Evolutionary conservation across 2,888 invertebrate genomes (phyloP), one percentile per base, ranked within the genome.

Genomic region (Torymus texanus): DNA sequence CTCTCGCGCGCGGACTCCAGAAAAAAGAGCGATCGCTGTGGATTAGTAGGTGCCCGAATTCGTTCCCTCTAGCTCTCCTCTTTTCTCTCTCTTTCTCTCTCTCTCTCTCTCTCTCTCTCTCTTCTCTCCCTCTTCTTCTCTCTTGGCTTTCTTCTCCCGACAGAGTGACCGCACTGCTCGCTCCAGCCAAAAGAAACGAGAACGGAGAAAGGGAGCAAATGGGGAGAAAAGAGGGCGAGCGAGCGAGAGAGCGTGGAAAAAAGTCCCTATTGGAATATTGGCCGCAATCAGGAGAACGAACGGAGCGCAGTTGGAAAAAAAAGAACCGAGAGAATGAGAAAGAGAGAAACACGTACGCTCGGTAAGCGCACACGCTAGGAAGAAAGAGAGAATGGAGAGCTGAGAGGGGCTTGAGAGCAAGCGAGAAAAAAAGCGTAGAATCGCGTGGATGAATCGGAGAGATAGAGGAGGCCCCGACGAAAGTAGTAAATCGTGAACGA

Each of bases 241-340:
- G n/a, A 65, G 29, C 29, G 29, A 16, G 29, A 14, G 21, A 67
- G 24, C 14, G n/a, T 13, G 10, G 29, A 73, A 72, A 79, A 74
- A 56, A 41, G 62, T 53, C 24, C 59, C 62, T 68, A 72, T 75
- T 75, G 75, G 79, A 79, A 75, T 79, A 79, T 79, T 72, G 75
- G 75, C 67, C 56, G 75, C 71, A 75, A 79, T 79, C 75, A 58
- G 73, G 68, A 63, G 66, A 41, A 59, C 58, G 76, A 50, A 58
- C 18, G 59, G 16, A 66, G 50, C 41, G 41, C 11, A 13, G 50
- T 21, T 16, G 24, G 70, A 53, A 68, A 51, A 70, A 61, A 58
- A 41, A 8, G 41, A 8, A 41, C 5, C 8, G 41, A 41, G 41
- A 29, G 29, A 29, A 29, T 29, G 29, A 29, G 29, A 29, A 29